These are phyloP conservation scores for Pipistrellus pygmaeus DNA, from an alignment of 2,797 vertebrate genomes.

Conservation along the genomic window DNA sequence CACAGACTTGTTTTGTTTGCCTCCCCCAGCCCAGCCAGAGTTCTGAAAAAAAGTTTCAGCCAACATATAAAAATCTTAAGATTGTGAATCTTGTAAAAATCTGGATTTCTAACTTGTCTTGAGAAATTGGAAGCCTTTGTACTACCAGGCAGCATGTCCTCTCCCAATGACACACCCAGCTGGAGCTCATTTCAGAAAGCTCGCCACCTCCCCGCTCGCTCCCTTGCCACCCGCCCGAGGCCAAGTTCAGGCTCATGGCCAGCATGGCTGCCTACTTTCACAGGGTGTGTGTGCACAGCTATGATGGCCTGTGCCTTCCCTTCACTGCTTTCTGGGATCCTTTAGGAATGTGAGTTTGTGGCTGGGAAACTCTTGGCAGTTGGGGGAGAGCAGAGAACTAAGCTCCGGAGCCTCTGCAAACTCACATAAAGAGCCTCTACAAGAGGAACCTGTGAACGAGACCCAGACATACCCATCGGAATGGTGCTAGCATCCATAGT, in stretches of 20 bases:
- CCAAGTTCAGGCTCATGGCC: rapidly evolving
- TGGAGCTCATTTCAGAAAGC: neutral
- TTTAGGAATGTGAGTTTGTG: neutral
- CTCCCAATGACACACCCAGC: neutral
- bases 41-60: constrained; percentile 64
- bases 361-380: neutral
- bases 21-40: neutral
- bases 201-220: rapidly evolving
- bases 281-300: rapidly evolving
- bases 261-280: rapidly evolving
- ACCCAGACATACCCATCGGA: neutral
- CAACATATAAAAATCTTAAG: constrained; percentile 63
- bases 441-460: neutral
- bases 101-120: constrained; percentile 33
- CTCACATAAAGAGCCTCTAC: neutral
- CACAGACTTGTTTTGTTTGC: constrained; percentile 55
- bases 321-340: neutral
- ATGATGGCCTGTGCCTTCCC: neutral
- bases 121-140: neutral
- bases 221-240: no score
- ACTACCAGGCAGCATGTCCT: neutral
- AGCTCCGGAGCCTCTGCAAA: neutral
- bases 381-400: neutral
- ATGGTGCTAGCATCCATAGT: neutral
- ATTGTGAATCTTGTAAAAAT: neutral